phyloP scores from a whole-genome alignment of 2,113 vertebrate genomes.

The Hyaena hyaena region DNA sequence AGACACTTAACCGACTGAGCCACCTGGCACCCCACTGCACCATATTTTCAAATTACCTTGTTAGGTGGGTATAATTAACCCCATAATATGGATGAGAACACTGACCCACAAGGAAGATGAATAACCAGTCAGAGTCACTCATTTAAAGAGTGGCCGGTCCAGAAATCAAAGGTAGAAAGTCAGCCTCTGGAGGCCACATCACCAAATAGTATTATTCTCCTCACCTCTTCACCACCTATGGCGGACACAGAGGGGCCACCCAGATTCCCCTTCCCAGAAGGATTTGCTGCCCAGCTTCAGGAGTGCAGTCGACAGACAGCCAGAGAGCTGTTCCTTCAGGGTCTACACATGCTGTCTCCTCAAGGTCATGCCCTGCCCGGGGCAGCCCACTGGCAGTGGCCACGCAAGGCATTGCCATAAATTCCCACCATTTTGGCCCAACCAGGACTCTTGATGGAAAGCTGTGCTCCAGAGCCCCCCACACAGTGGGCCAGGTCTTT shows the following conservation, averaged over 20 bases:
- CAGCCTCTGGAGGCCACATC: neutral
- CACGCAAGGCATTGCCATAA: neutral
- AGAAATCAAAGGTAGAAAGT: neutral
- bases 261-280: neutral
- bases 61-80: neutral
- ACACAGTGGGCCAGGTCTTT: neutral
- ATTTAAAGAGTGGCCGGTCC: neutral
- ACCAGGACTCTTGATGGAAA: neutral
- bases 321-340: neutral
- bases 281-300: neutral
- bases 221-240: neutral
- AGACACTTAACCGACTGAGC: too few relatives aligned
- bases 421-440: rapidly evolving
- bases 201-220: too few relatives aligned
- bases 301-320: neutral
- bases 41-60: neutral
- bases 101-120: neutral
- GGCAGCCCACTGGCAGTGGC: neutral
- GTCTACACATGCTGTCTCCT: neutral
- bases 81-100: neutral
- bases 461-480: rapidly evolving
- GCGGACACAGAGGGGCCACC: rapidly evolving
- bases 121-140: neutral
- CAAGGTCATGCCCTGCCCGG: neutral
- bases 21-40: neutral